Base-by-base conservation (phyloP, 2,113 vertebrate species). In the Equus przewalskii region DNA sequence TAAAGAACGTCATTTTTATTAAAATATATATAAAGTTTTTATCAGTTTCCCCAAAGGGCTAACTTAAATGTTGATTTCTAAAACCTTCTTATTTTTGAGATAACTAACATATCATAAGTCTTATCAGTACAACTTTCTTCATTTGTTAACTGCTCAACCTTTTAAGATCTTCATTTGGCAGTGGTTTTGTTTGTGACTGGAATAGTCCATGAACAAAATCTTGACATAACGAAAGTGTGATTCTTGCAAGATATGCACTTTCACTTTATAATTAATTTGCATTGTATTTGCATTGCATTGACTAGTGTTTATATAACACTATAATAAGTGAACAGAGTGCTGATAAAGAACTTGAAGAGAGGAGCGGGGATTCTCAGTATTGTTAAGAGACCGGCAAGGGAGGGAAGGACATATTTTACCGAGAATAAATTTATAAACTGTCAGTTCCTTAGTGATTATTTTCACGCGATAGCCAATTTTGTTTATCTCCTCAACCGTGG, bases 201-300 rank as follows among this genome's bases (percentile, higher is more conserved):
- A 94, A 96, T 78, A 69, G 24, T 81, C 21, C 3, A 88, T 3
- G 56, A 90, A 36, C 33, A 73, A 72, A 84, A 95, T 80, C 88
- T 58, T 81, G 87, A 60, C 46, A 49, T 96, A 96, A 84, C 89
- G 54, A 93, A 96, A 93, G 76, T 80, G 60, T 85, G 78, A 95
- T 93, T 97, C 91, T 95, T 95, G 76, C 58, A 92, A 95, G 93
- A 91, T 89, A 72, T 14, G 81, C 65, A 89, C 54, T 96, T 97
- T 87, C 54, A 51, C 46, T 91, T 95, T 97, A 62, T 97, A 98
- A 95, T 97, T 97, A 97, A 97, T 96, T 97, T 93, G 91, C 88
- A 94, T 94, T 95, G n/a, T 80, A 89, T 97, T 98, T 97, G 54
- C 80, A 96, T 95, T 95, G 14, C 56, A 91, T 81, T 97, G 88